phyloP scores from a whole-genome alignment of 2,113 vertebrate species.

The Carassius carassius region DNA sequence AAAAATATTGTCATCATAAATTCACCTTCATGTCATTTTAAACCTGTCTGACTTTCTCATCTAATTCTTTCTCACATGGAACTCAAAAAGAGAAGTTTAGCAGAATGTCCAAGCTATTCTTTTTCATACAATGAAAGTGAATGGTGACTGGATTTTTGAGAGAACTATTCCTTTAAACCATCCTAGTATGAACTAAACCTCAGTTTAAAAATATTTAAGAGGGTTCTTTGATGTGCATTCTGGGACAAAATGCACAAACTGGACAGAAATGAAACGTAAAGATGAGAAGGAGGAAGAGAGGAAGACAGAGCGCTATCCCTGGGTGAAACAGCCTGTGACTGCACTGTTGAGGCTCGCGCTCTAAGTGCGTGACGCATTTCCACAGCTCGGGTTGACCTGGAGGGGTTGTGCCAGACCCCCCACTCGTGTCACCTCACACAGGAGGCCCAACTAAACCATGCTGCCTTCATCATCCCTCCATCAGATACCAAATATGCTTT shows the following conservation, averaged over 20 bases:
- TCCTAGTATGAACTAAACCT: not conserved
- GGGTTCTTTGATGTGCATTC: not conserved
- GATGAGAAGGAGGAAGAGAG: conserved; percentile 37
- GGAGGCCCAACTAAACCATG: conserved; percentile 18
- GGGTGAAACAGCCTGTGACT: conserved; percentile 50
- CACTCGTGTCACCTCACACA: conserved; percentile 42
- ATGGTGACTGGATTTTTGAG: not conserved
- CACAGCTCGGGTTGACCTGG: conserved; percentile 51
- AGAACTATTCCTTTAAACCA: no score
- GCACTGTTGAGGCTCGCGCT: conserved; percentile 45
- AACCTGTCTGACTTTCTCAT: not conserved
- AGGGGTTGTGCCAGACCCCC: conserved; percentile 42
- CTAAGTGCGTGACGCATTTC: conserved; percentile 47
- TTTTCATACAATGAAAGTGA: not conserved
- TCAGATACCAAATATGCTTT: conserved; percentile 36
- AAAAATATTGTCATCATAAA: not conserved
- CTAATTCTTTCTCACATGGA: not conserved
- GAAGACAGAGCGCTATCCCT: conserved; percentile 40
- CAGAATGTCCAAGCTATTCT: not conserved
- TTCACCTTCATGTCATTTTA: not conserved
- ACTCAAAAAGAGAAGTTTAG: not conserved
- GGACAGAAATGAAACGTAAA: conserved; percentile 20
- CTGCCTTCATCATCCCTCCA: conserved; percentile 48
- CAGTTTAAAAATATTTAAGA: not conserved
- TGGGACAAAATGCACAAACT: conserved; percentile 6